A percentile compares a stretch with the other conserved stretches of the same genome.
phyloP scores from a whole-genome alignment of 2,797 vertebrate genomes.

The Characodon lateralis region DNA sequence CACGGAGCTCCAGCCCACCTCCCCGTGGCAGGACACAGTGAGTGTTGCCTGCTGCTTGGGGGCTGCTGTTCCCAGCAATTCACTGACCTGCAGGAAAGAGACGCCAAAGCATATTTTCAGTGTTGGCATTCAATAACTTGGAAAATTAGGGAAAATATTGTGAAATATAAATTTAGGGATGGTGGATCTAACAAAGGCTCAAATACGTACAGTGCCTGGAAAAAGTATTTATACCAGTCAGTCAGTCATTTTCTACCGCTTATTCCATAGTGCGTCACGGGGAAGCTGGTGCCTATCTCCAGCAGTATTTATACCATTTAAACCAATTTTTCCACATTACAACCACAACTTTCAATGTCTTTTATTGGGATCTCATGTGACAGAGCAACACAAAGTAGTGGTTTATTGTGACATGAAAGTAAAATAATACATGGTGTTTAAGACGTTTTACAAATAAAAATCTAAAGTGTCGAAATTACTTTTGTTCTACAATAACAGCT shows the following conservation, averaged over 20 bases:
- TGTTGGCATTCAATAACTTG: conserved; percentile 2
- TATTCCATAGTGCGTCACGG: no score
- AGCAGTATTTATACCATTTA: background rate
- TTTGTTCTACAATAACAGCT: no score
- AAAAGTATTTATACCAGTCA: background rate
- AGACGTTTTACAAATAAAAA: no score
- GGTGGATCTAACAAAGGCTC: background rate
- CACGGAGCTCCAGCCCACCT: conserved; percentile 92
- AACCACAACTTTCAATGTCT: no score
- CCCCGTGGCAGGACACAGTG: conserved; percentile 91
- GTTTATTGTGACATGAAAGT: no score
- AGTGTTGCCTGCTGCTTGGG: conserved; percentile 88
- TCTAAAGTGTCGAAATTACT: no score
- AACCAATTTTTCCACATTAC: background rate
- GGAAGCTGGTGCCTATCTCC: no score
- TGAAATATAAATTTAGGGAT: background rate
- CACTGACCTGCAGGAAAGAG: conserved; percentile 84
- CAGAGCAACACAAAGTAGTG: no score
- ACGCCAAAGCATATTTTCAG: conserved; percentile 46
- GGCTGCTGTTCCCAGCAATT: conserved; percentile 85
- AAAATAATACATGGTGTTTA: no score
- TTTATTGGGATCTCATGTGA: no score
- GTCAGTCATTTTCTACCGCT: no score
- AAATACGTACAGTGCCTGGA: background rate
- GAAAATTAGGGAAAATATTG: background rate